Conservation (phyloP, 2,113 vertebrate genomes). For the Nyctereutes procyonoides region DNA sequence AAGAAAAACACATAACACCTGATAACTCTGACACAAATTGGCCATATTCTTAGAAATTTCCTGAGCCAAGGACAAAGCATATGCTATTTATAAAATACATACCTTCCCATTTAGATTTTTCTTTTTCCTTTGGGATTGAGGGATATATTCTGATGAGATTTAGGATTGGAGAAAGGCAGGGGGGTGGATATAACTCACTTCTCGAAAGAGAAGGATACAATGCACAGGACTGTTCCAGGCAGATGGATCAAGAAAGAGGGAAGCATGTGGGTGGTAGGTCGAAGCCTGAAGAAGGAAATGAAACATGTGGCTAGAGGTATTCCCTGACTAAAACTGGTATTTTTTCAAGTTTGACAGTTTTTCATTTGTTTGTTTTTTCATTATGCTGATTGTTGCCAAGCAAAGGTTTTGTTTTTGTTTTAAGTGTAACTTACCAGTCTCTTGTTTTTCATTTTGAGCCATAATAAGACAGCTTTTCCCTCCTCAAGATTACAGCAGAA, state of each 20-base stretch:
- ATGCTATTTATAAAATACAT: neutral
- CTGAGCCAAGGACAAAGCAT: neutral
- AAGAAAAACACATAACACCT: neutral
- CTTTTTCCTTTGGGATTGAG: neutral
- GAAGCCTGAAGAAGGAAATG: neutral
- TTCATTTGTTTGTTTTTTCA: neutral
- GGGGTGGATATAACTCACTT: neutral
- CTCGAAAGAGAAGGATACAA: neutral
- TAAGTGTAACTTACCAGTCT: neutral
- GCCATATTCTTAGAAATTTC: neutral
- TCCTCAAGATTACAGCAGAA: neutral
- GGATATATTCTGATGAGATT: neutral
- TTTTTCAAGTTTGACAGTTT: neutral
- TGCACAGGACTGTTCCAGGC: neutral
- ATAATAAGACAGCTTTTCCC: neutral
- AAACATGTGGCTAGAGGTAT: neutral
- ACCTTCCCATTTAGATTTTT: neutral
- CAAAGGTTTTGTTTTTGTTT: neutral
- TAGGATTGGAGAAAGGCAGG: neutral
- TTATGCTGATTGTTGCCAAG: neutral
- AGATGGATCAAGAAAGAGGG: neutral
- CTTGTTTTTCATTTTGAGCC: neutral
- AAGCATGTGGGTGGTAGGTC: neutral
- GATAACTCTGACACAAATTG: neutral
- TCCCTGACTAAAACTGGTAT: neutral